These are phyloP conservation scores for Oryzias sinensis DNA, from an alignment of 2,797 vertebrate genomes.

Conservation along the genomic window DNA sequence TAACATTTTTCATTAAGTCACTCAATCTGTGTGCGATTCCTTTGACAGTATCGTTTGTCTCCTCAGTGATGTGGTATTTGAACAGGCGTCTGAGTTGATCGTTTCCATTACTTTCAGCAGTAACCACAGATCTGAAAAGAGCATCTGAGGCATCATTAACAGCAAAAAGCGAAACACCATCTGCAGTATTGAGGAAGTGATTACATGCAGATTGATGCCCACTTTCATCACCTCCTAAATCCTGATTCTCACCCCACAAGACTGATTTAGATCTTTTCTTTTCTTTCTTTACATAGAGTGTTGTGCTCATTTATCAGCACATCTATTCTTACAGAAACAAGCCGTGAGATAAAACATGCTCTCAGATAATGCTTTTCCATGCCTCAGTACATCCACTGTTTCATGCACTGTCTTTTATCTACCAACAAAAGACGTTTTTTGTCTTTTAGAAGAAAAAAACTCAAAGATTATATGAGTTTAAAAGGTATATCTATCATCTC, in stretches of 20 bases:
- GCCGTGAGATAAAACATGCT: constrained; percentile 9
- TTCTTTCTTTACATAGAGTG: constrained; percentile 12
- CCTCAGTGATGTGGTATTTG: background rate
- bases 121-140: constrained; percentile 16
- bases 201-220: constrained; percentile 41
- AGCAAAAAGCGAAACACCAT: constrained; percentile 35
- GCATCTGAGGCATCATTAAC: constrained; percentile 14
- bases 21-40: no score
- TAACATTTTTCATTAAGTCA: no score
- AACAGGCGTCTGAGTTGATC: constrained; percentile 5
- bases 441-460: no score
- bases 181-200: constrained; percentile 40
- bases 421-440: no score
- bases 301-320: constrained; percentile 7
- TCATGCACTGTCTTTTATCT: no score
- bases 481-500: no score
- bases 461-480: no score
- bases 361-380: no score
- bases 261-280: constrained; percentile 14
- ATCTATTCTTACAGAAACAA: constrained; percentile 18
- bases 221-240: constrained; percentile 31
- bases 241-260: constrained; percentile 23
- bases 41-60: no score
- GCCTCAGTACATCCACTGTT: no score
- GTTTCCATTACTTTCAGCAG: constrained; percentile 21